Evolutionary conservation across 2,113 vertebrate species (phyloP).

Genomic region (Stomatorhinus ivindoensis): DNA sequence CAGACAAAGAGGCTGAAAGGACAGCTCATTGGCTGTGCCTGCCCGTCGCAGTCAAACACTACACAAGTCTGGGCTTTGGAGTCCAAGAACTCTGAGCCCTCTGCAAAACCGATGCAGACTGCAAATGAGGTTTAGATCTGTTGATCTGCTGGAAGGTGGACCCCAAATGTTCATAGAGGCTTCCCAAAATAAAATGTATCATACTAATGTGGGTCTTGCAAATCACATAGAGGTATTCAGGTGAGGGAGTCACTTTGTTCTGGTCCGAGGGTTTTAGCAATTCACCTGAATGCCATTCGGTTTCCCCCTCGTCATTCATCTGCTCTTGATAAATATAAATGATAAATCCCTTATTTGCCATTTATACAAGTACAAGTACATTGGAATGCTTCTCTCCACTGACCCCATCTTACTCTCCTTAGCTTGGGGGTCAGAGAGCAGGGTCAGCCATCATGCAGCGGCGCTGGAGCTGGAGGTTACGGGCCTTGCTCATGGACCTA

Average conservation of each 20-base stretch:
- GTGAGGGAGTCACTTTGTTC: conserved; percentile 24
- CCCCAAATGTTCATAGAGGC: background rate
- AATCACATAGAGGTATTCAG: background rate
- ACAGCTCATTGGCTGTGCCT: conserved; percentile 32
- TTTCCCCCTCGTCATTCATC: conserved; percentile 43
- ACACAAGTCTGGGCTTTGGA: background rate
- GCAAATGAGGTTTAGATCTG: background rate
- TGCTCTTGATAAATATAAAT: conserved; percentile 17
- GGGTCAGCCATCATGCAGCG: background rate
- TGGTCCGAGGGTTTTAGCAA: conserved; percentile 60
- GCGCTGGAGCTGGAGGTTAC: background rate
- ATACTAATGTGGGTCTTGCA: background rate
- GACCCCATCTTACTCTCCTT: background rate
- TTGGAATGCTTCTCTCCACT: background rate
- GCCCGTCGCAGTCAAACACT: conserved; percentile 12
- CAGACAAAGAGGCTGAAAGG: conserved; percentile 42
- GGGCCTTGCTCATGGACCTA: background rate
- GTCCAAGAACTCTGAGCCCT: background rate
- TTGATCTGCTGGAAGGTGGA: background rate
- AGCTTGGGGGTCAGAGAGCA: background rate
- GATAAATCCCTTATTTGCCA: background rate
- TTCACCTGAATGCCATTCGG: conserved; percentile 58
- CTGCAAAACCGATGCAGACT: background rate
- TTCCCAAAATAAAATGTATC: background rate
- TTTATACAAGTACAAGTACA: background rate